Evolutionary conservation across 2,888 invertebrate genomes (phyloP).

Genomic region (Rhogogaster chlorosoma): DNA sequence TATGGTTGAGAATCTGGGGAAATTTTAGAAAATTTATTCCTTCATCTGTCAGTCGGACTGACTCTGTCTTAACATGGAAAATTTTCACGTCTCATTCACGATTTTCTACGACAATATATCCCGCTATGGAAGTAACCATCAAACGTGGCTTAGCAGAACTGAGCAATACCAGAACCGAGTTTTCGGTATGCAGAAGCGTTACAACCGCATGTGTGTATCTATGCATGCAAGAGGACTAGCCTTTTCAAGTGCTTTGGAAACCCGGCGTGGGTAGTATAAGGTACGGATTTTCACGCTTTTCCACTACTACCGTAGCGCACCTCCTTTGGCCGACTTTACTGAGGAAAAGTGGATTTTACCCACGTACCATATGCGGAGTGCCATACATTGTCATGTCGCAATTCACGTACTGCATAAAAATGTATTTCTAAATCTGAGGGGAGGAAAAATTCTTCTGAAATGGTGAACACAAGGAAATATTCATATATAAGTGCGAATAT

Average conservation of each 20-base stretch:
- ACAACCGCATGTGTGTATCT: neutral
- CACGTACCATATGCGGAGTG: neutral
- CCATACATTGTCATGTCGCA: neutral
- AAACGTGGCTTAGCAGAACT: neutral
- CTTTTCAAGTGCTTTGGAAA: constrained; percentile 19
- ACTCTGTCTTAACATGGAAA: neutral
- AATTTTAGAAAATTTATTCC: neutral
- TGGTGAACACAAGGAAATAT: neutral
- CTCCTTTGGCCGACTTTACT: neutral
- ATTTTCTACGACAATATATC: no score
- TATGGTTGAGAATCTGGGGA: neutral
- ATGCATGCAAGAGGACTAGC: neutral
- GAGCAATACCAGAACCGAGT: neutral
- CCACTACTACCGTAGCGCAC: neutral
- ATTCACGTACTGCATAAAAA: neutral
- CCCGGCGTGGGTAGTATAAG: neutral
- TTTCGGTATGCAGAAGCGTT: constrained; percentile 6
- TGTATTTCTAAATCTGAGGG: neutral
- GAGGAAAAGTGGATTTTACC: constrained; percentile 9
- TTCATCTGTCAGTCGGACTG: neutral
- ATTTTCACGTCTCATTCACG: neutral
- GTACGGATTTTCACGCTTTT: neutral
- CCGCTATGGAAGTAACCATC: neutral
- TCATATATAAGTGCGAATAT: neutral
- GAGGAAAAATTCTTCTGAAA: neutral